A percentile compares a stretch with the other conserved stretches of the same genome.
These are phyloP conservation scores for Miltochrista miniata DNA, from an alignment of 2,888 invertebrate species.

Conservation along the genomic window DNA sequence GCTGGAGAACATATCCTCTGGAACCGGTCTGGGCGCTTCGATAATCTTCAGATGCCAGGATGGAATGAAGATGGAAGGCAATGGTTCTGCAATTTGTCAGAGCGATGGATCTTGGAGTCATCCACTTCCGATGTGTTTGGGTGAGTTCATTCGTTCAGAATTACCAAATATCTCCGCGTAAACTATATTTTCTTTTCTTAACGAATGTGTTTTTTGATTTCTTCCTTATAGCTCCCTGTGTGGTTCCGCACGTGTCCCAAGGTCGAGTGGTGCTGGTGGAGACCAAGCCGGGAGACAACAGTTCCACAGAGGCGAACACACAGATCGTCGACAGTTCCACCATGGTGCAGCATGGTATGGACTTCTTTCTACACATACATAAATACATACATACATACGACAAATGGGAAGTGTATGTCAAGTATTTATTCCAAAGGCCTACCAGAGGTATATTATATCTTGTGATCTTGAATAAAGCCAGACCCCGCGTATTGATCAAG, in stretches of 20 bases:
- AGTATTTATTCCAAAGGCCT: too few relatives aligned
- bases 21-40: constrained; percentile 95
- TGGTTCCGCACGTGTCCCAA: constrained; percentile 94
- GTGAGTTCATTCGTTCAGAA: constrained; percentile 74
- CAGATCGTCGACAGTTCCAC: constrained; percentile 79
- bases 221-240: constrained; percentile 90
- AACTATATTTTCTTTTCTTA: too few relatives aligned
- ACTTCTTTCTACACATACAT: not conserved
- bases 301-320: constrained; percentile 75
- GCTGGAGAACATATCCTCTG: constrained; percentile 94
- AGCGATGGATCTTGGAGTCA: constrained; percentile 98
- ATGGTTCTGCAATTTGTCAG: constrained; percentile 95
- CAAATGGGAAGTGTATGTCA: too few relatives aligned
- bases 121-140: constrained; percentile 94
- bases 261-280: constrained; percentile 88
- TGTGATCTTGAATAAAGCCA: too few relatives aligned
- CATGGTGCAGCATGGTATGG: constrained; percentile 79
- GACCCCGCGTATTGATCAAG: too few relatives aligned
- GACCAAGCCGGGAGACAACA: constrained; percentile 79
- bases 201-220: too few relatives aligned
- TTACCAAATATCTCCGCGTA: too few relatives aligned
- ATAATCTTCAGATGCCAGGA: constrained; percentile 97
- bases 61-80: constrained; percentile 94
- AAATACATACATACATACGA: too few relatives aligned
- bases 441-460: too few relatives aligned